Conservation (phyloP, 2,113 vertebrate species). For the Megaptera novaeangliae region DNA sequence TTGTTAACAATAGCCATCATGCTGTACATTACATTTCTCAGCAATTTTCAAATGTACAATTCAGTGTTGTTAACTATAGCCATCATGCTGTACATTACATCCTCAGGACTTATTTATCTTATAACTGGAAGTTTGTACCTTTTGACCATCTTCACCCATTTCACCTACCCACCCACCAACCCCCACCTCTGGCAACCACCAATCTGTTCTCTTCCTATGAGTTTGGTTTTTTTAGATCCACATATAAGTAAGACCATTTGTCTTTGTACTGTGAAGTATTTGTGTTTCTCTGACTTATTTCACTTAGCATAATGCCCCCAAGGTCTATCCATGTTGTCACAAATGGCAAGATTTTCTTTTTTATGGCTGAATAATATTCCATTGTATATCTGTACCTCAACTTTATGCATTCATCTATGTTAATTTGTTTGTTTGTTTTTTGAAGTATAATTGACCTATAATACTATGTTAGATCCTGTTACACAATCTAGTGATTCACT, state of each 20-base stretch:
- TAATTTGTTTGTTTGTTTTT: no score
- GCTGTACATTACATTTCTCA: neutral
- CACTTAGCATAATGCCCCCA: neutral
- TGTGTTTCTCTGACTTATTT: neutral
- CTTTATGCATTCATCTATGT: no score
- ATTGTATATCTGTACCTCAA: no score
- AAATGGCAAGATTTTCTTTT: neutral
- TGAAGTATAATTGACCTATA: no score
- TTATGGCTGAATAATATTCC: no score
- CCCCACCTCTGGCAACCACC: neutral
- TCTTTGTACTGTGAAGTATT: neutral
- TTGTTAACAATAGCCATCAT: neutral
- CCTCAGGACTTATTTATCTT: neutral
- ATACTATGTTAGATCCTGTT: no score
- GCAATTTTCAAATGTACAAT: neutral
- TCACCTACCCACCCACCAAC: neutral
- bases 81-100: neutral
- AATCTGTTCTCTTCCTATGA: neutral
- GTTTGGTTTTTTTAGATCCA: neutral
- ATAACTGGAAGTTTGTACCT: neutral
- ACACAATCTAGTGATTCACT: no score
- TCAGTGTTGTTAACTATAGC: neutral
- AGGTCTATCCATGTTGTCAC: neutral
- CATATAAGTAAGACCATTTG: neutral
- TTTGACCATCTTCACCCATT: neutral